Evolutionary conservation across 2,797 vertebrate genomes (phyloP).

Genomic region (Limnodromus scolopaceus): DNA sequence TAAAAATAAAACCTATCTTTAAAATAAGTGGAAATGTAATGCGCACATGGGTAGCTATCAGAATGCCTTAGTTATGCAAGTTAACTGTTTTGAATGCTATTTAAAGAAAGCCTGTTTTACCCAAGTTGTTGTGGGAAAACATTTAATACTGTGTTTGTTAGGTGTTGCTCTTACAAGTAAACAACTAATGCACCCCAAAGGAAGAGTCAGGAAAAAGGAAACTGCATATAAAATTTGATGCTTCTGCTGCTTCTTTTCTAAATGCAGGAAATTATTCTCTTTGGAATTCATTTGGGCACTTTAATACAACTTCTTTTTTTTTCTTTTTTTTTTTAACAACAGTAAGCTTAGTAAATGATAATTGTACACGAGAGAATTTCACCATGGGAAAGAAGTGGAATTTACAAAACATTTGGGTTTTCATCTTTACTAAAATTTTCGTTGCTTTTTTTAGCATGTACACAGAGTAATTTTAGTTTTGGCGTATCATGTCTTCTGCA

Average conservation of each 20-base stretch:
- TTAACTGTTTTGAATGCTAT: neutral
- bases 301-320: neutral
- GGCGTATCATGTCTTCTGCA: neutral
- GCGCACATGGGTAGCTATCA: neutral
- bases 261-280: slow-evolving; percentile 37
- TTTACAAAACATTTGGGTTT: slow-evolving; percentile 3
- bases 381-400: slow-evolving; percentile 6
- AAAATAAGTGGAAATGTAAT: neutral
- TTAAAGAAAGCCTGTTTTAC: neutral
- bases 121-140: neutral
- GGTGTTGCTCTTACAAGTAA: slow-evolving; percentile 63
- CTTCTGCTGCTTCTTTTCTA: slow-evolving; percentile 27
- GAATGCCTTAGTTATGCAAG: neutral
- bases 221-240: slow-evolving; percentile 57
- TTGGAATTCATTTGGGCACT: slow-evolving; percentile 1
- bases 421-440: neutral
- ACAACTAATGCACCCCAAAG: slow-evolving; percentile 50
- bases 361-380: slow-evolving; percentile 27
- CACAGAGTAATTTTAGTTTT: neutral
- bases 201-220: slow-evolving; percentile 72
- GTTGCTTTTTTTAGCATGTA: neutral
- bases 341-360: neutral
- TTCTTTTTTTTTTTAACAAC: neutral
- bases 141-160: slow-evolving; percentile 57
- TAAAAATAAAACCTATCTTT: neutral